Conservation (phyloP, 2,113 vertebrate genomes). For the Lagenorhynchus albirostris region DNA sequence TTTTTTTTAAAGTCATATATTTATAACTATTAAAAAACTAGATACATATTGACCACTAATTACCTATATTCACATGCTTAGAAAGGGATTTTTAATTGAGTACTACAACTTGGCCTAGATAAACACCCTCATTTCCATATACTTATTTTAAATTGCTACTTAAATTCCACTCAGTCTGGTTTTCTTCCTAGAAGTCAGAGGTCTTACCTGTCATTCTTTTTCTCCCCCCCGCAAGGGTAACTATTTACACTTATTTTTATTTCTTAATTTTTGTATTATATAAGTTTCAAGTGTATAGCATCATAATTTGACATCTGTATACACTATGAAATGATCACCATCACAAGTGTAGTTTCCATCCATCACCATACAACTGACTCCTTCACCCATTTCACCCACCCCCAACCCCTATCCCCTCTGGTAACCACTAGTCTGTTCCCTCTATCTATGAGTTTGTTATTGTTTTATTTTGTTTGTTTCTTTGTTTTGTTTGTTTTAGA, state of each 20-base stretch:
- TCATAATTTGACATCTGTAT: background rate
- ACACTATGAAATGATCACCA: background rate
- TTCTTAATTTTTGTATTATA: background rate
- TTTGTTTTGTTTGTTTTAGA: background rate
- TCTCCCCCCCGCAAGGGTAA: background rate
- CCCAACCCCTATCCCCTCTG: background rate
- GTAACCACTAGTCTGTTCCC: background rate
- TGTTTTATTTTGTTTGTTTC: background rate
- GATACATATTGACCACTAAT: conserved; percentile 25
- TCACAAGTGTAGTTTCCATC: background rate
- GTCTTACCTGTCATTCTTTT: background rate
- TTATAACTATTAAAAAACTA: conserved; percentile 13
- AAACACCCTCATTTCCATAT: conserved; percentile 10
- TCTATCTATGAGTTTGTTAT: background rate
- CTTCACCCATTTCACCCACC: background rate
- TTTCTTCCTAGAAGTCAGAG: background rate
- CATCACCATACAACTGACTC: background rate
- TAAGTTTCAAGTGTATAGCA: background rate
- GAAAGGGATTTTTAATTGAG: conserved; percentile 28
- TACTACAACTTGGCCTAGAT: background rate
- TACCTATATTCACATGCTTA: conserved; percentile 31
- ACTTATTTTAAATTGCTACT: background rate
- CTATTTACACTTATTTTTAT: background rate
- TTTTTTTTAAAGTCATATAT: conserved; percentile 39
- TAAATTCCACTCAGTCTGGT: background rate